A percentile compares a stretch with the other conserved stretches of the same genome.
These are phyloP conservation scores for Bufo bufo DNA, from an alignment of 2,113 vertebrate genomes.

Conservation along the genomic window DNA sequence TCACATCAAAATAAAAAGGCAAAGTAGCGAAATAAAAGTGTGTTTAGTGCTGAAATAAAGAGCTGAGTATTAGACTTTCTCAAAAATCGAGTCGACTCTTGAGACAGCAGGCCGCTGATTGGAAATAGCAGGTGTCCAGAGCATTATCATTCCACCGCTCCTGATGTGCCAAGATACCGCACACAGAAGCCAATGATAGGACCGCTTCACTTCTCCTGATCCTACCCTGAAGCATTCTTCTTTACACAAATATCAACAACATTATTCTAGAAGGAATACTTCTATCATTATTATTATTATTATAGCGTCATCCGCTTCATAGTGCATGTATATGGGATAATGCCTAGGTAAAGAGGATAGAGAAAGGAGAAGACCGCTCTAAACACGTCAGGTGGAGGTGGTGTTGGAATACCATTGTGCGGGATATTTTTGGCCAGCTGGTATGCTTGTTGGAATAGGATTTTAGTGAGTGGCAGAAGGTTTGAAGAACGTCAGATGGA, in stretches of 20 bases:
- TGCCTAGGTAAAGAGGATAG: no score
- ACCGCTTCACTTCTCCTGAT: background rate
- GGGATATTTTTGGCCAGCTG: no score
- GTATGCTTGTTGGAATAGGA: no score
- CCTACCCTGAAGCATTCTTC: background rate
- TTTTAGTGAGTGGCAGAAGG: no score
- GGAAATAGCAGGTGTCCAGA: constrained; percentile 32
- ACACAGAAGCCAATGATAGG: background rate
- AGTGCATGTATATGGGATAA: no score
- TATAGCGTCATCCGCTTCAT: background rate
- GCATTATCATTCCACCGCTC: constrained; percentile 18
- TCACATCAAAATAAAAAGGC: constrained; percentile 15
- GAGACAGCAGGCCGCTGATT: constrained; percentile 18
- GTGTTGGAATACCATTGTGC: no score
- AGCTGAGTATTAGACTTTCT: background rate
- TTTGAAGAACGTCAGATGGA: no score
- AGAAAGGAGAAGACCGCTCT: no score
- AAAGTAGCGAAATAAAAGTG: constrained; percentile 15
- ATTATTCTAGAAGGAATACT: no score
- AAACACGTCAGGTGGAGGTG: no score
- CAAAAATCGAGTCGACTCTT: background rate
- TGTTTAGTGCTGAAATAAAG: background rate
- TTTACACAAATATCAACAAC: no score
- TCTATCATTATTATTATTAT: no score
- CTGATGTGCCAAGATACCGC: background rate